Base-by-base conservation (phyloP, 92 coral and sea anemone species). In the Pocillopora meandrina region DNA sequence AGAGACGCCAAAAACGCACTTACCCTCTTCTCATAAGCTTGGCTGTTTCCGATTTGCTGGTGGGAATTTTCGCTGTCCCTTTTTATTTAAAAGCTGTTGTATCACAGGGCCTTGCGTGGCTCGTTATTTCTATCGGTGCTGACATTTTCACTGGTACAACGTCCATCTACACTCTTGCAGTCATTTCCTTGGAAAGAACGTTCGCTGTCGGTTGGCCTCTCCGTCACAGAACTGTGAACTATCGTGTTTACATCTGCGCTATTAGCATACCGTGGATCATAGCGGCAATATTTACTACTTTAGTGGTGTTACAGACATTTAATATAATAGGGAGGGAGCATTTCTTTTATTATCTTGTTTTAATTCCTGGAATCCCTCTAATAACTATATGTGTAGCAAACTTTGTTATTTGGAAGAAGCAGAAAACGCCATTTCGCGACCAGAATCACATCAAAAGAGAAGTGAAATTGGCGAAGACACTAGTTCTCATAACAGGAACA, bases 171-270 rank as follows among this genome's bases (percentile, higher is more conserved):
- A 59, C 81, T 52, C 61, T 81, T 15, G 84, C 82, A 16, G 86
- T 81, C 61, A 68, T 87, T 19, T 79, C 90, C 23, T 14, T 81
- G 61, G 90, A 87, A 17, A 78, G 90, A 81, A 57, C n/a, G 62
- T 72, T 80, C 58, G 90, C 90, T 49, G 67, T 82, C 5, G 76
- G 59, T 26, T 81, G 59, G 72, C 90, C 90, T 31, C 52, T 81
- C 19, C 82, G 71, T 62, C 86, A 87, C 34, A 77, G 86, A 58
- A 19, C 61, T 17, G 8, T 81, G 8, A 20, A 69, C 14, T 47
- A 57, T 10, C 55, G 72, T 56, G 58, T 65, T 68, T 87, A 87
- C 49, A 36, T 78, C 4, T n/a, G 34, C 20, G 79, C 78, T 36
- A 67, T 84, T 35, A 83, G 72, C 64, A 23, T 56, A 23, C 71